phyloP scores from a whole-genome alignment of 2,113 vertebrate species.

The Apodemus speciosus region DNA sequence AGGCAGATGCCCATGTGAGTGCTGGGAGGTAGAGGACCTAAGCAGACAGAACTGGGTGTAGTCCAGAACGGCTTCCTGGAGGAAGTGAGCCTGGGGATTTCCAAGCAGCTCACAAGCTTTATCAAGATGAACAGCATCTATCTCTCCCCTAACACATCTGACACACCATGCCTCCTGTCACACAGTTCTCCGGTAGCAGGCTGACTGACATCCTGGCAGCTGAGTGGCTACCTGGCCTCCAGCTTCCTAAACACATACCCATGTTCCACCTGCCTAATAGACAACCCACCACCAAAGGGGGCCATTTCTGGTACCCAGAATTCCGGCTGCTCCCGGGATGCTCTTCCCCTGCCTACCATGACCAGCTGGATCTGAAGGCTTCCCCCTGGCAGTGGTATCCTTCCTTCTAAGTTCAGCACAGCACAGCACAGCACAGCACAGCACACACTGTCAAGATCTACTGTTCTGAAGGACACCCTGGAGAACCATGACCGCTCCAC shows the following conservation, averaged over 20 bases:
- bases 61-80: conserved; percentile 58
- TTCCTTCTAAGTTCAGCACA: not conserved
- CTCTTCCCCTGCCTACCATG: not conserved
- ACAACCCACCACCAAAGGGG: not conserved
- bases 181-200: not conserved
- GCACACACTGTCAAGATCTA: not conserved
- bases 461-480: not conserved
- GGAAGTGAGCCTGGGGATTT: conserved; percentile 60
- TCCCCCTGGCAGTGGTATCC: not conserved
- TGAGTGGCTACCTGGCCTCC: not conserved
- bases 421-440: too few species aligned
- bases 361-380: not conserved
- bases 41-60: not conserved
- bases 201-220: not conserved
- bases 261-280: not conserved
- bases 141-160: conserved; percentile 48
- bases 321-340: not conserved
- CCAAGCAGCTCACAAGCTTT: conserved; percentile 40
- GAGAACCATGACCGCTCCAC: too few species aligned
- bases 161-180: not conserved
- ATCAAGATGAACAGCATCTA: conserved; percentile 25
- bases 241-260: fast-evolving
- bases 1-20: not conserved
- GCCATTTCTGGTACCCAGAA: not conserved
- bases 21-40: not conserved